Evolutionary conservation across 2,113 vertebrate species (phyloP).

Genomic region (Gorilla gorilla): DNA sequence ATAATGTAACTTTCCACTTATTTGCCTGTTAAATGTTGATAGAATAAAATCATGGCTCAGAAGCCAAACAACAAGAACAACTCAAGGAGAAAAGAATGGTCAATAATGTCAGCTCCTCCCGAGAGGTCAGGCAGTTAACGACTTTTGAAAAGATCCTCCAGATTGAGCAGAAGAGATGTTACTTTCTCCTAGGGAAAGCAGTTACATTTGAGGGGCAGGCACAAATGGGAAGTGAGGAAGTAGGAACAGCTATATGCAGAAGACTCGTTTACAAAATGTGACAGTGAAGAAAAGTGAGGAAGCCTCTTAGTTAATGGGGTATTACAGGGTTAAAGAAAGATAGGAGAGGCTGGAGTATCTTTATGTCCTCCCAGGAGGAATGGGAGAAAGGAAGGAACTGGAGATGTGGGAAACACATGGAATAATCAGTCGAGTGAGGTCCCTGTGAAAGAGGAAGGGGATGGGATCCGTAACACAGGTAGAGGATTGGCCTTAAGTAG

Average conservation of each 20-base stretch:
- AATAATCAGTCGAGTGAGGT: not conserved
- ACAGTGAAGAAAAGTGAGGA: not conserved
- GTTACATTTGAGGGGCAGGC: not conserved
- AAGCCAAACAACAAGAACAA: constrained; percentile 36
- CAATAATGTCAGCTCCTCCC: not conserved
- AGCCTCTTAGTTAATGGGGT: not conserved
- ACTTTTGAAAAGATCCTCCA: not conserved
- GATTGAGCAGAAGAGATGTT: not conserved
- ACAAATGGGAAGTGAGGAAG: not conserved
- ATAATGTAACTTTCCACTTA: not conserved
- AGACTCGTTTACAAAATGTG: not conserved
- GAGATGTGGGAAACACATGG: not conserved
- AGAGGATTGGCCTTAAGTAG: not conserved
- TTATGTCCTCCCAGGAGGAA: not conserved
- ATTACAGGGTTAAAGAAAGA: not conserved
- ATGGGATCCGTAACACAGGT: not conserved
- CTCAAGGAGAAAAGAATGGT: constrained; percentile 42
- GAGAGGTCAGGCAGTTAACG: constrained; percentile 34
- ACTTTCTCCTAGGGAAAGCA: constrained; percentile 9
- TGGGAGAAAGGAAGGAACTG: not conserved
- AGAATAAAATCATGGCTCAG: constrained; percentile 44
- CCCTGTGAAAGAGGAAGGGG: not conserved
- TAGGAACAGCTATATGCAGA: not conserved
- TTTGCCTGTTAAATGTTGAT: not conserved
- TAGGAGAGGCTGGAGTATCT: not conserved